Base-by-base conservation (phyloP, 2,888 invertebrate genomes). In the Dascillus cervinus region DNA sequence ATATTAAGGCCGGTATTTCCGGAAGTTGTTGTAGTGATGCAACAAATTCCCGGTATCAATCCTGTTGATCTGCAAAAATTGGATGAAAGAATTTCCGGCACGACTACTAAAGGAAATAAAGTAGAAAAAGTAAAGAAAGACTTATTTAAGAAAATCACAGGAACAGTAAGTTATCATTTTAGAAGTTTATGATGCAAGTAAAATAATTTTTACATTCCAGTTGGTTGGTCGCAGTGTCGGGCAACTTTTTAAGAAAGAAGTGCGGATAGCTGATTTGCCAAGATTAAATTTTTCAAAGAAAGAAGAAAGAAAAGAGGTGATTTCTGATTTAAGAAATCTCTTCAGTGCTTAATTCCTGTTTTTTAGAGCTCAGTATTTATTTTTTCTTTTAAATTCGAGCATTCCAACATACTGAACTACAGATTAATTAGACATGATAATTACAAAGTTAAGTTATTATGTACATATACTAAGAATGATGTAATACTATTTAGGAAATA, bases 71-170 rank as follows among this genome's bases (percentile, higher is more conserved):
- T 91, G 42, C 84, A 87, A 57, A 79, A 85, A 41, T 76, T 91
- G 35, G 91, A 92, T 62, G 90, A 91, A 55, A 83, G 86, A 57
- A 78, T 90, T 58, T 67, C 75, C 13, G 69, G 70, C 1, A 69
- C 69, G 29, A 73, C 76, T 9, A 69, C 75, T 45, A 81, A 80
- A 51, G 83, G 84, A 29, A 77, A 81, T 56, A 84, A 87, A 63
- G 79, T 85, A 23, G 91, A 92, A 57, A 90, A 90, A 60, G 82
- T 82, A 49, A 91, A 89, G 60, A 87, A 89, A 48, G 92, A 94
- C 58, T 70, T 87, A 27, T 92, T 92, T 65, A 90, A 84, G 67
- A 90, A 89, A 65, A 78, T 88, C 47, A 88, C 89, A 4, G 77
- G 79, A 38, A 79, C 80, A 66, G 84, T 84, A 62, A 63, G 66